Conservation (phyloP, 2,888 invertebrate genomes). For the Zeuzera pyrina region DNA sequence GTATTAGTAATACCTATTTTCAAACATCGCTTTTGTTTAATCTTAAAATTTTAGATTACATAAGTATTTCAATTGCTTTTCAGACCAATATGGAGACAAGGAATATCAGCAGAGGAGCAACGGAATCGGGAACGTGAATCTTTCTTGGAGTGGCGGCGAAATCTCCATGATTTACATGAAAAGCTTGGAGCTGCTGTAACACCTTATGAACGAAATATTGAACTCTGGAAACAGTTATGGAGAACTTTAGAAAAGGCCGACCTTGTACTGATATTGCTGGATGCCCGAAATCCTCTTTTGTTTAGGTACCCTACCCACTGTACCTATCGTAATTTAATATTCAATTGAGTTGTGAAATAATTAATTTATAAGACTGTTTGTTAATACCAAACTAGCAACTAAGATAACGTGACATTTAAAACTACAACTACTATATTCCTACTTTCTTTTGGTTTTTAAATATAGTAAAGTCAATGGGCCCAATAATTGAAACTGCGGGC, state of each 20-base stretch:
- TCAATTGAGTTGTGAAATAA: too few species aligned
- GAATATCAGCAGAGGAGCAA: conserved; percentile 86
- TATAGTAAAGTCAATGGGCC: too few species aligned
- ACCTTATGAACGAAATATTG: conserved; percentile 97
- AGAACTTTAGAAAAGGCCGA: conserved; percentile 97
- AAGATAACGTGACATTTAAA: too few species aligned
- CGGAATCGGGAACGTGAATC: conserved; percentile 83
- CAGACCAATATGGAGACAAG: conserved; percentile 86
- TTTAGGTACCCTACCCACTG: too few species aligned
- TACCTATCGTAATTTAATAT: too few species aligned
- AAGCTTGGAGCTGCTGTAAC: conserved; percentile 88
- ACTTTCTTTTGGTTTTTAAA: too few species aligned
- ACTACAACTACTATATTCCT: too few species aligned
- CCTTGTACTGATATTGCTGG: conserved; percentile 93
- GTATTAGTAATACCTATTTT: too few species aligned
- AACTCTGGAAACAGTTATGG: conserved; percentile 99
- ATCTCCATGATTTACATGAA: conserved; percentile 83
- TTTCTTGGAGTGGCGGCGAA: conserved; percentile 93
- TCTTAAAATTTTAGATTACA: background rate
- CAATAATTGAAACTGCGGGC: too few species aligned
- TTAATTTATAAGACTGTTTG: too few species aligned
- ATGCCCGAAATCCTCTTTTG: conserved; percentile 95
- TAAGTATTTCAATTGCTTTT: conserved; percentile 12
- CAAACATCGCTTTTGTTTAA: too few species aligned
- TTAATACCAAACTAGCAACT: too few species aligned